Evolutionary conservation across 2,113 vertebrate species (phyloP).

Genomic region (Chrysochloris asiatica): DNA sequence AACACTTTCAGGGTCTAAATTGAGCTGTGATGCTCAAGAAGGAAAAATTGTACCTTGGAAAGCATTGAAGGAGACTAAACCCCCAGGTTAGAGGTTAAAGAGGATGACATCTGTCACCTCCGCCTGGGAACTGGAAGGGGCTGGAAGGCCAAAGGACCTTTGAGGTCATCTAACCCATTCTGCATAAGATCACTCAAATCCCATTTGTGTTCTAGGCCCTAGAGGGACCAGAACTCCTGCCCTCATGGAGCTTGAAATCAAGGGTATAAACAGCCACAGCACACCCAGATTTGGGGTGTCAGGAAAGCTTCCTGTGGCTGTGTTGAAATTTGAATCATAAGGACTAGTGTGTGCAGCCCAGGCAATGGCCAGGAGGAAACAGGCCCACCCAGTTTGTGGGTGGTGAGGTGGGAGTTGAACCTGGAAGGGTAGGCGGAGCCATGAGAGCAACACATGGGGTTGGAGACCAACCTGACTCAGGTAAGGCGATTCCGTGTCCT

Average conservation of each 20-base stretch:
- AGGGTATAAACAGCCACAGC: rapidly evolving
- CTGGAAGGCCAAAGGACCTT: too few species aligned
- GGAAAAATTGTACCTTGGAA: rapidly evolving
- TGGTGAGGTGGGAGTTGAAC: neutral
- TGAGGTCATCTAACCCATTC: neutral
- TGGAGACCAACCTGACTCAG: neutral
- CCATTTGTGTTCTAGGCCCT: too few species aligned
- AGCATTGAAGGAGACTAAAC: neutral
- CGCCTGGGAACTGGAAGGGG: neutral
- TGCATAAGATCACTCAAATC: neutral
- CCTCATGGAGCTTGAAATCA: neutral
- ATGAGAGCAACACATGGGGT: rapidly evolving
- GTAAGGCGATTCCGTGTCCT: neutral
- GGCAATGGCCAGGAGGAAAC: neutral
- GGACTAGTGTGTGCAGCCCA: neutral
- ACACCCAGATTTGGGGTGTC: too few species aligned
- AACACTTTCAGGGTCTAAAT: neutral
- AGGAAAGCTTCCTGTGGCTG: neutral
- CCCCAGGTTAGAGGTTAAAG: too few species aligned
- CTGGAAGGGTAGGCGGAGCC: neutral
- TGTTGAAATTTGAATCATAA: neutral
- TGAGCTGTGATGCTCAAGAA: neutral
- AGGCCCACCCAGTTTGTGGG: neutral
- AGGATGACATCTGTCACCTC: neutral
- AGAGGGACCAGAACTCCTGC: neutral